Evolutionary conservation across 37 sponge, comb jelly and placozoan species (phyloP), one percentile per base, ranked within the genome.

Genomic region (Oopsacas minuta): DNA sequence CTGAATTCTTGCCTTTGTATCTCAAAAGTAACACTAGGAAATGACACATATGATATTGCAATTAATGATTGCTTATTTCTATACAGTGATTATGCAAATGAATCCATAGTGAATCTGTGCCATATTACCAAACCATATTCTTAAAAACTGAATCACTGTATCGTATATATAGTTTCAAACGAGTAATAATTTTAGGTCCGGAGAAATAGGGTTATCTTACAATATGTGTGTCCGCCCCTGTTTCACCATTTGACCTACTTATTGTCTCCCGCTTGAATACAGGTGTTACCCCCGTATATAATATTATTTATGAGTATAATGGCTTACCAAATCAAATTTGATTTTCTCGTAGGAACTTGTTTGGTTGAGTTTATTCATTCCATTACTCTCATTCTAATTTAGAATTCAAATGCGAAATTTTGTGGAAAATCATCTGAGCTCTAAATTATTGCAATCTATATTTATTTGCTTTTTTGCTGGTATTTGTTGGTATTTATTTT

Each of bases 281-380:
- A n/a, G n/a, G n/a, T n/a, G n/a, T n/a, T 15, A 42, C 49, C 8
- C 49, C 8, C 49, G 15, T 15, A 8, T 42, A 15, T 8, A 42
- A 42, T 15, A 42, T 8, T 42, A 17, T 42, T 8, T 42, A 17
- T 17, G 8, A 42, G 49, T 42, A 42, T 42, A 42, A 42, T 42
- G 15, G 49, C 8, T 42, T 42, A 42, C 49, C 12, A 42, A 42
- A 42, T 15, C 12, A 42, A 42, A 42, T 42, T 8, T 42, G 49
- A n/a, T 61, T 61, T 61, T 61, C 75, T 61, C 75, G 1, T 61
- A 61, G 75, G 75, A 7, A 20, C 49, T 42, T 42, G 30, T 3
- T n/a, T 61, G 75, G 28, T 61, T n/a, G 75, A 61, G 75, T 61
- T 61, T 61, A 61, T 61, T 61, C 75, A 61, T 61, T 61, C 22